Evolutionary conservation across 2,888 invertebrate species (phyloP), one percentile per base, ranked within the genome.

Genomic region (Deilephila porcellus): DNA sequence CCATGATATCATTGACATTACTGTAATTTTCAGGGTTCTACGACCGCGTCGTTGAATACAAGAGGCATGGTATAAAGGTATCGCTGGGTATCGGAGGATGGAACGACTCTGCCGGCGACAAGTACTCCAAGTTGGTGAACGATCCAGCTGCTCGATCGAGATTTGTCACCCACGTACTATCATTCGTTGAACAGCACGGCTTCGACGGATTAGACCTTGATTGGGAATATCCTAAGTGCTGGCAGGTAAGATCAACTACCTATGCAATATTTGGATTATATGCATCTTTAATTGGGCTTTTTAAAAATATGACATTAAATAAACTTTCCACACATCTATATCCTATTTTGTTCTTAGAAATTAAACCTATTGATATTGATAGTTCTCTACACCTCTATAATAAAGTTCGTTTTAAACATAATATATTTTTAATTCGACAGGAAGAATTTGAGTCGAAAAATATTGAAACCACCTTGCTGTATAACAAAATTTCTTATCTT

Each of bases 191-290:
- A 77, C 97, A 97, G 85, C 96, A 97, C 82, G 96, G 96, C 71
- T 99, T 99, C 86, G 98, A 99, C 85, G 99, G 99, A n/a, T 93
- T 98, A n/a, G 98, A 98, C 88, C 93, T 99, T 71, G 98, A 98
- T 86, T 99, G 98, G 98, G 98, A 99, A 86, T 99, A 99, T 90
- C 99, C 99, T 0, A 97, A 97, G 86, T 97, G 97, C 83, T 97
- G 97, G 97, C 97, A 97, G 96, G 97, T 83, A 70, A 77, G 77
- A 74, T 45, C 14, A n/a, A 6, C 5, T 20, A 37, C 8, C 20
- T 37, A 37, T 37, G 34, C 2, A 37, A 11, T 25, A 20, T 60
- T 14, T 17, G 1, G 4, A 32, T 29, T 8, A 14, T 29, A 4
- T 17, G 17, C 17, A 4, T 60, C 37, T 37, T 37, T 8, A 0